A percentile compares a stretch with the other conserved stretches of the same genome.
These are phyloP conservation scores for Polia nebulosa DNA, from an alignment of 2,888 invertebrate genomes.

Conservation along the genomic window DNA sequence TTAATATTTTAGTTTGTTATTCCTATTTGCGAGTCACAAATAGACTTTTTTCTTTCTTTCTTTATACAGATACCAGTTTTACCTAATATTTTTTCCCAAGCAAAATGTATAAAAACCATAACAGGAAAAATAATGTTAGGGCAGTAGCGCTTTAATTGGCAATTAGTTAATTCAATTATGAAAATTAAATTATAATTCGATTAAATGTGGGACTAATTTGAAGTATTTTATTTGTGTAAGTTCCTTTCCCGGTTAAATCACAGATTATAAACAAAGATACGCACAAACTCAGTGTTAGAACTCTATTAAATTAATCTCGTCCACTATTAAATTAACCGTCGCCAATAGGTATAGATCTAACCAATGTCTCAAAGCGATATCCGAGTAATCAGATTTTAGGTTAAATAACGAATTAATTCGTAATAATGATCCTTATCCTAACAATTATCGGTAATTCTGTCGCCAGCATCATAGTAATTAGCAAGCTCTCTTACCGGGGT, in stretches of 20 bases:
- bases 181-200: constrained; percentile 30
- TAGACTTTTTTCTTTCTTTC: too few species aligned
- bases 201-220: constrained; percentile 6
- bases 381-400: constrained; percentile 9
- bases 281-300: too few species aligned
- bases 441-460: constrained; percentile 21
- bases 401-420: constrained; percentile 14
- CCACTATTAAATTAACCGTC: constrained; percentile 7
- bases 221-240: neutral
- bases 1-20: too few species aligned
- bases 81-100: neutral
- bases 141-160: constrained; percentile 22
- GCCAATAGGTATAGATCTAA: neutral
- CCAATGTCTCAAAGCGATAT: neutral
- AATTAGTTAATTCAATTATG: constrained; percentile 23
- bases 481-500: neutral
- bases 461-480: neutral
- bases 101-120: neutral
- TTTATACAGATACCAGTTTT: neutral
- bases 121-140: constrained; percentile 11
- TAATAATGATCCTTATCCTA: constrained; percentile 2
- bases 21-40: too few species aligned
- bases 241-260: neutral
- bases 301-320: too few species aligned
- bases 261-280: too few species aligned